These are phyloP conservation scores for Planiliza haematocheilus DNA, from an alignment of 2,113 vertebrate species.

Conservation along the genomic window DNA sequence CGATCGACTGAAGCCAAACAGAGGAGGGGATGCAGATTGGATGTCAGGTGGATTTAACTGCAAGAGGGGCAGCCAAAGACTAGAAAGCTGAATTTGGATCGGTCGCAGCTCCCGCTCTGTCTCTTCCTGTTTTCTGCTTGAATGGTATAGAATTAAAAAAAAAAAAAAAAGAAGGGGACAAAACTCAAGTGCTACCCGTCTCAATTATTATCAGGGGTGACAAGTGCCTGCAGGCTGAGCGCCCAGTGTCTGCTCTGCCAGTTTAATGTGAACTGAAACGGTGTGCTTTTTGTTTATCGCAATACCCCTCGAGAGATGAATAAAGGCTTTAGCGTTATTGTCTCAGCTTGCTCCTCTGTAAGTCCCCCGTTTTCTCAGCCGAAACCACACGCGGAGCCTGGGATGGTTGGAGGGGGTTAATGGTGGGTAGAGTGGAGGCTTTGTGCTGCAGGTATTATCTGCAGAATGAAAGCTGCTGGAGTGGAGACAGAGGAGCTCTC, in stretches of 20 bases:
- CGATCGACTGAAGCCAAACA: conserved; percentile 61
- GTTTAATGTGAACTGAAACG: conserved; percentile 23
- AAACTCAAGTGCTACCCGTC: conserved; percentile 35
- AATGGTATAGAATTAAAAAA: conserved; percentile 35
- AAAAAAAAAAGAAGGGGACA: conserved; percentile 11
- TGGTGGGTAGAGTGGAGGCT: conserved; percentile 26
- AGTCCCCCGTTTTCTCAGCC: neutral
- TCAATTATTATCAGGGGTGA: conserved; percentile 4
- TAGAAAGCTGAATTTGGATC: conserved; percentile 53
- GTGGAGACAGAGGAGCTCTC: conserved; percentile 2
- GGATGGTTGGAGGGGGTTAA: conserved; percentile 37
- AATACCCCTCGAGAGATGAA: conserved; percentile 21
- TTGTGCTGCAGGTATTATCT: conserved; percentile 44
- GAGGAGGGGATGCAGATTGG: conserved; percentile 55
- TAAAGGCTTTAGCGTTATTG: neutral
- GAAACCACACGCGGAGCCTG: neutral
- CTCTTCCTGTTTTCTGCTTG: conserved; percentile 44
- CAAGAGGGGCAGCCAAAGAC: conserved; percentile 47
- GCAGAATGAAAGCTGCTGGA: conserved; percentile 17
- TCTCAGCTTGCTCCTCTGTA: neutral
- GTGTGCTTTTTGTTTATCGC: conserved; percentile 28
- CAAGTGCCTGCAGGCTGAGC: conserved; percentile 42
- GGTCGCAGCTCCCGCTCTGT: conserved; percentile 35
- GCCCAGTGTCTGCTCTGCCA: conserved; percentile 35
- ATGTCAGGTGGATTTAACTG: conserved; percentile 67